Percentiles rank a stretch among this genome's conserved stretches.
Conservation (phyloP, 2,797 vertebrate genomes). For the Pantherophis vulpinus region DNA sequence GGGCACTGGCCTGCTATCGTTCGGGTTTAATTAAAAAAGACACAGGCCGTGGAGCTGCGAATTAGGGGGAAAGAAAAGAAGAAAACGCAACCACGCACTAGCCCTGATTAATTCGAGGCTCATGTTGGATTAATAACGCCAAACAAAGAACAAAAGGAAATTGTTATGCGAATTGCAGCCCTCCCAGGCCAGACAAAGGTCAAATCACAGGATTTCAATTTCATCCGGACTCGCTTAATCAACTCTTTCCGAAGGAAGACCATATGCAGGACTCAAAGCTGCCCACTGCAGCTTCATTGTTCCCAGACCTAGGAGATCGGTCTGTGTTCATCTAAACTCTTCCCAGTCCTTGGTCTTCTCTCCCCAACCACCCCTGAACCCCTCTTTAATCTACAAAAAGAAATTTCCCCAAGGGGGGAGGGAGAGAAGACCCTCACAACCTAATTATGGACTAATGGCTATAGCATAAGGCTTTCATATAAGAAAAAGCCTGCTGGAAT, state of each 20-base stretch:
- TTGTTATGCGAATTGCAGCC: slow-evolving; percentile 83
- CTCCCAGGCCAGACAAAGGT: slow-evolving; percentile 84
- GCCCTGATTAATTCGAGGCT: slow-evolving; percentile 84
- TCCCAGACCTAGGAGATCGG: slow-evolving; percentile 71
- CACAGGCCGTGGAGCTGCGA: slow-evolving; percentile 86
- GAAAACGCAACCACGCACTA: slow-evolving; percentile 80
- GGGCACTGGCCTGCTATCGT: slow-evolving; percentile 77
- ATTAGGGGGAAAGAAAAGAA: slow-evolving; percentile 73
- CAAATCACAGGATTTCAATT: slow-evolving; percentile 87
- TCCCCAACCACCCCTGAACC: slow-evolving; percentile 32
- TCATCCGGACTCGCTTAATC: slow-evolving; percentile 85
- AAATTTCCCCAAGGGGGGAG: not conserved
- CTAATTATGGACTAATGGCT: slow-evolving; percentile 67
- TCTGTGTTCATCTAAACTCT: slow-evolving; percentile 70
- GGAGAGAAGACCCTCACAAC: slow-evolving; percentile 47
- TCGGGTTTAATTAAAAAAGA: slow-evolving; percentile 96
- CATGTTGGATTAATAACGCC: slow-evolving; percentile 85
- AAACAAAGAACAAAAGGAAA: slow-evolving; percentile 86
- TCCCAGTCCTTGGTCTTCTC: slow-evolving; percentile 65
- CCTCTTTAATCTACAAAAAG: slow-evolving; percentile 26
- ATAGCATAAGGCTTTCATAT: slow-evolving; percentile 56
- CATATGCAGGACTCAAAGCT: slow-evolving; percentile 78
- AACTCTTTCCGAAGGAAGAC: slow-evolving; percentile 80
- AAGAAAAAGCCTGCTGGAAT: slow-evolving; percentile 57
- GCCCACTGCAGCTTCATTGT: slow-evolving; percentile 73